Evolutionary conservation across 1,140 invertebrate genomes (phyloP).

Genomic region (Bombyx mori): DNA sequence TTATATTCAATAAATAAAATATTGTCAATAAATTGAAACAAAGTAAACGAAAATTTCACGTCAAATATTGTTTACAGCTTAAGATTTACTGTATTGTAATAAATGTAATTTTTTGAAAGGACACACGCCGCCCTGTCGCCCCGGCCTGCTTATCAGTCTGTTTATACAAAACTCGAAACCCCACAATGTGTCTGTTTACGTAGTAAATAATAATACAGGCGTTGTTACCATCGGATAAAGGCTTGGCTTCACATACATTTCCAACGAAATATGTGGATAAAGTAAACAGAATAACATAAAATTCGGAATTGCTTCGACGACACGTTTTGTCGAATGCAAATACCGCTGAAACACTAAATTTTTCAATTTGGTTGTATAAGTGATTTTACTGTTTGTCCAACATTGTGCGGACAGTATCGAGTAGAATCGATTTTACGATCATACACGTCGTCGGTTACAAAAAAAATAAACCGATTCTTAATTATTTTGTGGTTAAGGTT

Average conservation of each 20-base stretch:
- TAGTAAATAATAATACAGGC: conserved; percentile 43
- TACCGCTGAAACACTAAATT: conserved; percentile 6
- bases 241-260: conserved; percentile 5
- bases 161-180: conserved; percentile 39
- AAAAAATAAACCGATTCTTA: too few species aligned
- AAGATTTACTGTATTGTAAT: not conserved
- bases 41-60: too few species aligned
- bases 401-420: too few species aligned
- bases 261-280: conserved; percentile 7
- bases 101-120: conserved; percentile 9
- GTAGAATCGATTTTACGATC: too few species aligned
- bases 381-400: too few species aligned
- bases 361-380: too few species aligned
- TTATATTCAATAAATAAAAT: too few species aligned
- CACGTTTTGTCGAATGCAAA: conserved; percentile 16
- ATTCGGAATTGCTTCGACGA: conserved; percentile 24
- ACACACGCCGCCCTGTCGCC: conserved; percentile 17
- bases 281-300: conserved; percentile 22
- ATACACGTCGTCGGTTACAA: too few species aligned
- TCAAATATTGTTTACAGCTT: too few species aligned
- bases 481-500: too few species aligned
- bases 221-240: conserved; percentile 25
- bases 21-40: too few species aligned
- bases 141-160: conserved; percentile 30
- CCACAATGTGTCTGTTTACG: conserved; percentile 33